Conservation (phyloP, 2,797 vertebrate species). For the Chloroceryle amazona region DNA sequence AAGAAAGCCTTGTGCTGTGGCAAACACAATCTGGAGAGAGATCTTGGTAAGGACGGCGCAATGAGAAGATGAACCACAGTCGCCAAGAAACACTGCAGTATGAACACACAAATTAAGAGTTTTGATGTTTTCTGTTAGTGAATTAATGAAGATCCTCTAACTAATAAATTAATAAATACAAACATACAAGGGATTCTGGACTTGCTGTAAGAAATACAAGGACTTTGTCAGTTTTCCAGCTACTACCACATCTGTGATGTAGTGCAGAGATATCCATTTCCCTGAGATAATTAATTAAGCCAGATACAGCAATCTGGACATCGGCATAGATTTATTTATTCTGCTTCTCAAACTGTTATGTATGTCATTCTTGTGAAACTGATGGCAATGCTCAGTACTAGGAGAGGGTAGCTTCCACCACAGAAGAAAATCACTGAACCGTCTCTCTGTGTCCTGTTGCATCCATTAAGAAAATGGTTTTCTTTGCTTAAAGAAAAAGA, state of each 20-base stretch:
- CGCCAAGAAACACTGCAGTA: not conserved
- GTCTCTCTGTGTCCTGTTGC: not conserved
- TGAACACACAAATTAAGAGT: not conserved
- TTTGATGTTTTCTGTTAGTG: not conserved
- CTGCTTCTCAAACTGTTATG: not conserved
- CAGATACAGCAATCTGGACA: not conserved
- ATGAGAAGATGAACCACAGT: not conserved
- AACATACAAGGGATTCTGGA: not conserved
- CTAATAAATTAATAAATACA: not conserved
- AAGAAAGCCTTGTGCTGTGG: not conserved
- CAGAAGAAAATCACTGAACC: not conserved
- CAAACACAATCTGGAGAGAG: not conserved
- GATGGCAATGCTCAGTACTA: not conserved
- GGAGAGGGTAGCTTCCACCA: not conserved
- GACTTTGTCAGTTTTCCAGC: not conserved
- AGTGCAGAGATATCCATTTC: not conserved
- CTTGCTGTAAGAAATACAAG: not conserved
- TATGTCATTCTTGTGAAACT: not conserved
- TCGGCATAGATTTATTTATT: not conserved
- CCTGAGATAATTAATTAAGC: not conserved
- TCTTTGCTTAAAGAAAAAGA: not conserved
- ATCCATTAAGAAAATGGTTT: not conserved
- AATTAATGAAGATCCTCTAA: not conserved
- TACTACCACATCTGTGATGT: not conserved
- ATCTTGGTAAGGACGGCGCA: rapidly evolving